Evolutionary conservation across 1,140 invertebrate species (phyloP), one percentile per base, ranked within the genome.

Genomic region (Radopholus similis): DNA sequence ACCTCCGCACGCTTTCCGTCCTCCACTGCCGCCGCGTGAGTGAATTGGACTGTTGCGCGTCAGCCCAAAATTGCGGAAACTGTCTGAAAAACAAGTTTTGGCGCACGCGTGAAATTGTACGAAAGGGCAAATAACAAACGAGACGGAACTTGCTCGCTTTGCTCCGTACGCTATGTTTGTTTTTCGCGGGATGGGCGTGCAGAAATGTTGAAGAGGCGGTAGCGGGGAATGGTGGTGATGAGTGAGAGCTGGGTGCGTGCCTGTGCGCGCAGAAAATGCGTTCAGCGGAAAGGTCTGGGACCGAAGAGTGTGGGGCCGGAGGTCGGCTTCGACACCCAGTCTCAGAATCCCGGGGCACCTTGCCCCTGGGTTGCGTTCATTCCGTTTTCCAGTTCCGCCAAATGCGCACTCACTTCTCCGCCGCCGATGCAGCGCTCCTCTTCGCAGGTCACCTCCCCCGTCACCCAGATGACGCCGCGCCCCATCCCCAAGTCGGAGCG

Each of bases 401-500:
- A 62, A 62, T 62, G 59, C 49, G 42, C 51, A n/a, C 51, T 49
- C 32, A 47, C 38, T 26, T 62, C 59, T 32, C 30, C 35, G 38
- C 49, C 32, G 11, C 21, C 59, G 18, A 47, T 62, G 34, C 47
- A 35, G 28, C 59, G 59, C 38, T 62, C 59, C 49, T 49, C 59
- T 26, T 62, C 59, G 32, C 23, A 21, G 21, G 59, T 49, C 49
- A 49, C 59, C 11, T 62, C 59, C 21, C 38, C 59, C 28, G 35
- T 44, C 21, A 59, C 56, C 35, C 34, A 28, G 56, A 6, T 40
- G 37, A 21, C 53, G 28, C 49, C 30, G 38, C 54, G 38, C 34
- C 72, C 63, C 4, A 72, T 72, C 13, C 34, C 73, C 6, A 76
- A 76, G 47, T 49, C 66, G 18, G 73, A 74, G 56, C 34, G 73